Evolutionary conservation across 2,113 vertebrate genomes (phyloP), one percentile per base, ranked within the genome.

Genomic region (Cheirogaleus medius): DNA sequence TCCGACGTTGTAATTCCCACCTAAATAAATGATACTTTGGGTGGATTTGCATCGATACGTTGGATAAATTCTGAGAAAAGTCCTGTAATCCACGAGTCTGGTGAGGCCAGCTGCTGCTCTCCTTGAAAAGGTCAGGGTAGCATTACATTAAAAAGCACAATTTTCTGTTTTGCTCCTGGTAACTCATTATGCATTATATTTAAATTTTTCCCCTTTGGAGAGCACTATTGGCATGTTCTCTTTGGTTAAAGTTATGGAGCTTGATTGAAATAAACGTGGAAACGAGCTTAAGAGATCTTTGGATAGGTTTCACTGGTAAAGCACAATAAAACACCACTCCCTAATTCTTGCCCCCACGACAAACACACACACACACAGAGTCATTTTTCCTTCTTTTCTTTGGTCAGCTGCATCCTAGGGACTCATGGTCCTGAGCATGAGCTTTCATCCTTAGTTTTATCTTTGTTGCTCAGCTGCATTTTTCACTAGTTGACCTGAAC

Each of bases 81-180:
- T 94, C 97, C 92, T 97, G 54, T 98, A 97, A 98, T 97, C 98
- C 97, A 77, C 64, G 94, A 98, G 95, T 96, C 96, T 97, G 98
- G 96, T 95, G 97, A 98, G 97, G 90, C 98, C 97, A 98, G 98
- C 98, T 98, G 98, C 96, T 97, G 94, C 96, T 98, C 90, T 98
- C 78, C 52, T 96, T 73, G 97, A 96, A 98, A 99, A 99, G 98
- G 98, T 98, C 98, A 98, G 97, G 91, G 96, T 94, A 96, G 96
- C 97, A 97, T 96, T 93, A 96, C 97, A 97, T 98, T 98, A 96
- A 97, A 96, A 1, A 66, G 89, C 90, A 96, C 92, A 87, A 95
- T 97, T 96, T 98, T 96, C 97, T 87, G 92, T 98, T 96, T 95
- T 80, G 94, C 96, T 98, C 97, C 97, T 85, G 34, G 89, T 98